Conservation (phyloP, 2,113 vertebrate genomes). For the Epinephelus lanceolatus region DNA sequence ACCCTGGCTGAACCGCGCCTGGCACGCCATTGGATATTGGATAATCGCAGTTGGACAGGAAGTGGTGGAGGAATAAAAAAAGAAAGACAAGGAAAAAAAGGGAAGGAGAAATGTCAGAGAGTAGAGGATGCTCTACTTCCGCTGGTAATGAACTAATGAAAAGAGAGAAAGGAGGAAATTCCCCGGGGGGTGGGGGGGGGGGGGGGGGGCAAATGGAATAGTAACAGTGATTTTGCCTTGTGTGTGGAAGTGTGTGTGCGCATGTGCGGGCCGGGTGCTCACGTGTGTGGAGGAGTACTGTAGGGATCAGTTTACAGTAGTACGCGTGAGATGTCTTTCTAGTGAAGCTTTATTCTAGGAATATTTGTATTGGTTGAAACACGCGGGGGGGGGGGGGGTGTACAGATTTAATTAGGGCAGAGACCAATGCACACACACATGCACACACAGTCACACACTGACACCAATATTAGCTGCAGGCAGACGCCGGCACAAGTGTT, state of each 20-base stretch:
- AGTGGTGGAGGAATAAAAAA: conserved; percentile 49
- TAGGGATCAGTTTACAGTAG: conserved; percentile 75
- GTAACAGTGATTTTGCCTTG: conserved; percentile 55
- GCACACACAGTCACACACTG: conserved; percentile 43
- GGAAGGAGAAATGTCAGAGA: conserved; percentile 26
- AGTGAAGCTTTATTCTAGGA: conserved; percentile 67
- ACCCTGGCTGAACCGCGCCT: conserved; percentile 71
- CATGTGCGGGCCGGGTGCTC: conserved; percentile 49
- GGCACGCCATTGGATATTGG: conserved; percentile 59
- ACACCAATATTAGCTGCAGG: conserved; percentile 71
- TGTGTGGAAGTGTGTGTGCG: conserved; percentile 57
- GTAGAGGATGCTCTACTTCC: conserved; percentile 66
- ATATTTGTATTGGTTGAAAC: conserved; percentile 65
- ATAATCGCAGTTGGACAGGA: conserved; percentile 74
- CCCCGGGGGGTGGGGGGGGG: conserved; percentile 10
- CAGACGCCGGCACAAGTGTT: conserved; percentile 75
- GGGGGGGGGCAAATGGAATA: conserved; percentile 58
- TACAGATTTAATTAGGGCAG: conserved; percentile 60
- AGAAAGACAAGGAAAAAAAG: conserved; percentile 28
- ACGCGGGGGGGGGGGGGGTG: too few species aligned
- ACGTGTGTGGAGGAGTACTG: conserved; percentile 55
- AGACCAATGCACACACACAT: conserved; percentile 11
- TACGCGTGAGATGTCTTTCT: conserved; percentile 64
- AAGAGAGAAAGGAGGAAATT: conserved; percentile 61
- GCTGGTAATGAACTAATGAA: conserved; percentile 69